A percentile compares a stretch with the other conserved stretches of the same genome.
Conservation (phyloP, 2,888 invertebrate genomes). For the Eupithecia dodoneata region DNA sequence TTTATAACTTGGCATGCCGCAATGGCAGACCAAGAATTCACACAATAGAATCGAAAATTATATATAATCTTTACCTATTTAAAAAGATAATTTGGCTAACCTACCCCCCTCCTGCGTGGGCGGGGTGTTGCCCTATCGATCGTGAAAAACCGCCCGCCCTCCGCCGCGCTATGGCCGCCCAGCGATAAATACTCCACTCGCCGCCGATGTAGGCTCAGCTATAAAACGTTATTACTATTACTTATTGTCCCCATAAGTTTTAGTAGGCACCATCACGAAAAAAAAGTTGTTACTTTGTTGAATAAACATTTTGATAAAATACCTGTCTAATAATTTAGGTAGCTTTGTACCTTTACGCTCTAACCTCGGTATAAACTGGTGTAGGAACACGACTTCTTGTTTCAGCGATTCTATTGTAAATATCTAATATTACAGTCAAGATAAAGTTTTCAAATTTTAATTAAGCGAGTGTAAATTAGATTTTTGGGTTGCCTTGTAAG, state of each 20-base stretch:
- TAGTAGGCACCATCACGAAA: slow-evolving; percentile 51
- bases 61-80: slow-evolving; percentile 10
- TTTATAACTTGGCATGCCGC: neutral
- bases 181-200: slow-evolving; percentile 59
- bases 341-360: neutral
- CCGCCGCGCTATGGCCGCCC: slow-evolving; percentile 70
- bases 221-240: slow-evolving; percentile 77
- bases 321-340: neutral
- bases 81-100: slow-evolving; percentile 26
- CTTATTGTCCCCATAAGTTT: slow-evolving; percentile 69
- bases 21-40: neutral
- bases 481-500: neutral
- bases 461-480: neutral
- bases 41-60: neutral
- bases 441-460: neutral
- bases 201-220: slow-evolving; percentile 65
- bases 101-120: slow-evolving; percentile 45
- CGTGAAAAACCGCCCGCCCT: slow-evolving; percentile 44
- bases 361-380: neutral
- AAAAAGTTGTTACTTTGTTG: slow-evolving; percentile 49
- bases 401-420: neutral
- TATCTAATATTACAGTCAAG: neutral
- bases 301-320: slow-evolving; percentile 31
- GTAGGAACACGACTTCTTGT: neutral
- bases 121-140: slow-evolving; percentile 65